phyloP scores from a whole-genome alignment of 2,888 invertebrate genomes.

The Magallana nippona region DNA sequence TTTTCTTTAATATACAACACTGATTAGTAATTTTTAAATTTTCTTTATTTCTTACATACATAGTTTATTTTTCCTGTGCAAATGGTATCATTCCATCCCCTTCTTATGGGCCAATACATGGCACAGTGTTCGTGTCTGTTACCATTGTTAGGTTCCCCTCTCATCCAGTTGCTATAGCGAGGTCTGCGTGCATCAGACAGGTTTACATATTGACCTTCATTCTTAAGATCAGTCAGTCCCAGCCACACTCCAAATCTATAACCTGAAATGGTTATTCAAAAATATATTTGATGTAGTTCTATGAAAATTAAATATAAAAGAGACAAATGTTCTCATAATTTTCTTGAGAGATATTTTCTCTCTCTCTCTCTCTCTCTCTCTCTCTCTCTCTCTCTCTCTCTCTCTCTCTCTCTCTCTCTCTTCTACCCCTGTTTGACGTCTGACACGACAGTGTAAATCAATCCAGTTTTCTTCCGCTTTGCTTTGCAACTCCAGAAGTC shows the following conservation, averaged over 20 bases:
- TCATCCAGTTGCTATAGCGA: slow-evolving; percentile 1
- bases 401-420: slow-evolving; percentile 40
- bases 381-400: slow-evolving; percentile 41
- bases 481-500: neutral
- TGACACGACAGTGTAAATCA: neutral
- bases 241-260: neutral
- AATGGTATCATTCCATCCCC: neutral
- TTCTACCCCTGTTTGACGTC: neutral
- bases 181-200: neutral
- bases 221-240: neutral
- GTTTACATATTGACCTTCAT: neutral
- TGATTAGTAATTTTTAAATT: too few relatives aligned
- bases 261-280: neutral
- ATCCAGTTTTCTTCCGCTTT: neutral
- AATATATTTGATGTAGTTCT: neutral
- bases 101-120: neutral
- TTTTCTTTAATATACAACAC: too few relatives aligned
- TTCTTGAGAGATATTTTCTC: too few relatives aligned
- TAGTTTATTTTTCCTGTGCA: neutral
- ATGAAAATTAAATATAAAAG: too few relatives aligned
- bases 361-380: slow-evolving; percentile 25
- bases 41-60: neutral
- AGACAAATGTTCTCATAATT: too few relatives aligned
- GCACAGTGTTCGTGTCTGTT: neutral
- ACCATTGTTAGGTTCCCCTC: neutral